phyloP scores from a whole-genome alignment of 2,113 vertebrate species.

The Solenodon paradoxus region DNA sequence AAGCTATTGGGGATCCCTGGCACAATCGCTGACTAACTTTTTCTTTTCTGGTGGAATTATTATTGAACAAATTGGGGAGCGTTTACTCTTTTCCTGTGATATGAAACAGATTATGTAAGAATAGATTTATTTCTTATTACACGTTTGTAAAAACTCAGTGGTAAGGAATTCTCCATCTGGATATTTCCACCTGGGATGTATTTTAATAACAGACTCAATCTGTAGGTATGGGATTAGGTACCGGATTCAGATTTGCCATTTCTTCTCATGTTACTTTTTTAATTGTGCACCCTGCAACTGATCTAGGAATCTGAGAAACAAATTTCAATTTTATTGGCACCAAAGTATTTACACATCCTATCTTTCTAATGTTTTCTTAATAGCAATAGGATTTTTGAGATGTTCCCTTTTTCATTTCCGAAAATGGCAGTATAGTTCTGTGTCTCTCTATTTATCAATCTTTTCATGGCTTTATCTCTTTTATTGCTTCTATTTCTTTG shows the following conservation, averaged over 20 bases:
- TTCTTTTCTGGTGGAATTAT: neutral
- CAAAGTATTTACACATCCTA: neutral
- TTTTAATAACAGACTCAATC: neutral
- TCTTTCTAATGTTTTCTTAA: neutral
- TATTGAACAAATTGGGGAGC: neutral
- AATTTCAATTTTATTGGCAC: neutral
- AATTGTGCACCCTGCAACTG: neutral
- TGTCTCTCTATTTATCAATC: neutral
- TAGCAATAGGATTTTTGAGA: neutral
- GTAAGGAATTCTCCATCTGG: neutral
- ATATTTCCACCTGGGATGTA: neutral
- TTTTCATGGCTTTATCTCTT: neutral
- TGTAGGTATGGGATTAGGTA: neutral
- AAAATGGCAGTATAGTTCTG: neutral
- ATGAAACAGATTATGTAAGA: neutral
- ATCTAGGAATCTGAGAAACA: neutral
- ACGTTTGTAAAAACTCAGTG: neutral
- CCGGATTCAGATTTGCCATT: neutral
- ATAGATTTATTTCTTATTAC: neutral
- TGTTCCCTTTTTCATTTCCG: neutral
- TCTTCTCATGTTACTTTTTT: neutral
- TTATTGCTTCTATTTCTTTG: neutral
- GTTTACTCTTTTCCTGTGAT: neutral
- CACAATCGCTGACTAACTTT: neutral
- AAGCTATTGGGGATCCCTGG: neutral